Conservation (phyloP, 2,797 vertebrate genomes). For the Helarctos malayanus region DNA sequence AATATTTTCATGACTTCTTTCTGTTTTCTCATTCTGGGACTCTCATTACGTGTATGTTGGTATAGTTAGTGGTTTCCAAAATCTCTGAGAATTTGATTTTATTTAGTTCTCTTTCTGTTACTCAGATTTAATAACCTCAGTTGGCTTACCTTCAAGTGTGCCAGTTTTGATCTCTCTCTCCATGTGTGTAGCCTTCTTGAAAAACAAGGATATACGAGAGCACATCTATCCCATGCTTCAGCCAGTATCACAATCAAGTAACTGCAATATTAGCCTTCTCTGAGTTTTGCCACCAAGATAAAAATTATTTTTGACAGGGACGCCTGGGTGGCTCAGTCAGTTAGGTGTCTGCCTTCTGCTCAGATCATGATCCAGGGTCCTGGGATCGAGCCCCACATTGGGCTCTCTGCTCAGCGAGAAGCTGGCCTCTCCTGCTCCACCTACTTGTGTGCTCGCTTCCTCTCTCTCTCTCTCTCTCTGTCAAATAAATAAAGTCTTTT, state of each 20-base stretch:
- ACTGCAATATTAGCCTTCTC: neutral
- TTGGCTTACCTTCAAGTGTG: neutral
- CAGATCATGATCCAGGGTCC: neutral
- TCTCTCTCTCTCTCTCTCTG: neutral
- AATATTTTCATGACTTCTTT: neutral
- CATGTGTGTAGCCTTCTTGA: neutral
- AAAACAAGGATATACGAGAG: neutral
- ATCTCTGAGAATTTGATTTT: neutral
- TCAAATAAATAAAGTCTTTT: neutral
- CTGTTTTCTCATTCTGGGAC: neutral
- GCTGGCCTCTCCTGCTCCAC: neutral
- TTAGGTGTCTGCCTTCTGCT: neutral
- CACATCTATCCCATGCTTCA: neutral
- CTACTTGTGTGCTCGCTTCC: neutral
- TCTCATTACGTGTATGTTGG: neutral
- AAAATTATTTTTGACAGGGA: neutral
- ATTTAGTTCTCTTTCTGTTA: neutral
- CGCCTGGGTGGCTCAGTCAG: neutral
- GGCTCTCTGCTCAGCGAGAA: neutral
- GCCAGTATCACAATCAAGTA: neutral
- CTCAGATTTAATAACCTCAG: neutral
- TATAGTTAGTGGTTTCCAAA: neutral
- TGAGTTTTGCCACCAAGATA: neutral
- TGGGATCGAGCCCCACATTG: neutral
- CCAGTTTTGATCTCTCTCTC: neutral